Evolutionary conservation across 2,797 vertebrate genomes (phyloP), one percentile per base, ranked within the genome.

Genomic region (Coilia nasus): DNA sequence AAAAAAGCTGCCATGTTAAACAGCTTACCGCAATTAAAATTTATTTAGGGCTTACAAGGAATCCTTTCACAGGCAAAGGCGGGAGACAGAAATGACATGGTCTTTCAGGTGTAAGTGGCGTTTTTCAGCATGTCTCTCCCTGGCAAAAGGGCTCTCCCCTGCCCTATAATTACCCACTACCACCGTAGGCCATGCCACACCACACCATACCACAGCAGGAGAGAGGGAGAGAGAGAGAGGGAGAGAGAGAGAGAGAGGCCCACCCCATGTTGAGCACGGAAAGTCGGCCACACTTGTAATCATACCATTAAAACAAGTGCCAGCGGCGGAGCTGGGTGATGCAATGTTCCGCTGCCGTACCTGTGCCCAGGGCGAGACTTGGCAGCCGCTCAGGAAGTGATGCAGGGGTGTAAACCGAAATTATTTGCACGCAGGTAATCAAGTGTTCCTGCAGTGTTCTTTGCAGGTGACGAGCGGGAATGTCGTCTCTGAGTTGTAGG

Each of bases 1-100:
- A 83, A 41, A 78, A 87, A 88, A 83, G 85, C 87, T 86, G 82
- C 91, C 89, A 88, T 93, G 91, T 93, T 92, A 91, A 92, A 94
- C 92, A 93, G 94, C 94, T 94, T 94, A 95, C 92, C 89, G 93
- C 94, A 95, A 95, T 95, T 96, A 95, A 93, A 94, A 94, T 95
- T 92, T 94, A 95, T 95, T 95, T 94, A 93, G 90, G 91, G 93
- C 92, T 94, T 93, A 94, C 92, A 92, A 93, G 93, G 91, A 93
- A 90, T 94, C 93, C 92, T 93, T 95, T 96, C 93, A 93, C 93
- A 94, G 87, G 87, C 89, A 91, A 93, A 94, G 94, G 94, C 93
- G 94, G 94, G 92, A 90, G 90, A 91, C 89, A 90, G 91, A 94
- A 93, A 86, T 87, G 89, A 89, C 88, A 88, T 85, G 88, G 87